These are phyloP conservation scores for Ctenoplectra terminalis DNA, from an alignment of 1,140 invertebrate species.

Conservation along the genomic window DNA sequence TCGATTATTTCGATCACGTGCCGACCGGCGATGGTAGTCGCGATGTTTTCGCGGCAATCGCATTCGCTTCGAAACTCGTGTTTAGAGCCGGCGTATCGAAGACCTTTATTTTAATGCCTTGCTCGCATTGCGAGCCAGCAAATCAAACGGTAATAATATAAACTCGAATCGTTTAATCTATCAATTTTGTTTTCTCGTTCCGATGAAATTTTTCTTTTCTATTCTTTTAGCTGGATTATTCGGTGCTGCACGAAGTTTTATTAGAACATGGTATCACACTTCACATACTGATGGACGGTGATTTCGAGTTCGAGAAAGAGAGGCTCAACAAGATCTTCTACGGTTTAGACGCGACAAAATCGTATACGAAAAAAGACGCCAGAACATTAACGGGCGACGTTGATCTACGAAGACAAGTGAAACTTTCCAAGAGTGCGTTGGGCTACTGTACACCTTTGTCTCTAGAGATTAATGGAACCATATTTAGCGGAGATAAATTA, in stretches of 20 bases:
- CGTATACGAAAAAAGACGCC: slow-evolving; percentile 91
- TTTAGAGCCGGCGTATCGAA: slow-evolving; percentile 94
- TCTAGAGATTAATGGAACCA: slow-evolving; percentile 91
- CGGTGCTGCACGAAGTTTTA: slow-evolving; percentile 89
- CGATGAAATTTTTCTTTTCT: no score
- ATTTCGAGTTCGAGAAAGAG: slow-evolving; percentile 89
- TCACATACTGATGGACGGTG: slow-evolving; percentile 92
- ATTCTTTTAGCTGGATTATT: slow-evolving; percentile 88
- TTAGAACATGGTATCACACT: slow-evolving; percentile 91
- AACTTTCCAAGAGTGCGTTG: slow-evolving; percentile 88
- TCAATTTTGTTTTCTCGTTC: not conserved
- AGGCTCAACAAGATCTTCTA: slow-evolving; percentile 89
- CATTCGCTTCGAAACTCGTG: slow-evolving; percentile 88
- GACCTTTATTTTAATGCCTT: slow-evolving; percentile 92
- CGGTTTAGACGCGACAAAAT: slow-evolving; percentile 88
- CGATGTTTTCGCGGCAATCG: slow-evolving; percentile 90
- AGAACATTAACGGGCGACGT: slow-evolving; percentile 86
- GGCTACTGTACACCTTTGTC: slow-evolving; percentile 92
- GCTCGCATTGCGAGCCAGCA: slow-evolving; percentile 87
- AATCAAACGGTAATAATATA: slow-evolving; percentile 85
- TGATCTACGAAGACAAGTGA: slow-evolving; percentile 88
- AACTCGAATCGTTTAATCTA: not conserved
- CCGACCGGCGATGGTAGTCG: slow-evolving; percentile 85
- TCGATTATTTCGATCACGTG: slow-evolving; percentile 86
- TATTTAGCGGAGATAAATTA: slow-evolving; percentile 87